Evolutionary conservation across 2,797 vertebrate species (phyloP).

Genomic region (Sebastes matsubarae): DNA sequence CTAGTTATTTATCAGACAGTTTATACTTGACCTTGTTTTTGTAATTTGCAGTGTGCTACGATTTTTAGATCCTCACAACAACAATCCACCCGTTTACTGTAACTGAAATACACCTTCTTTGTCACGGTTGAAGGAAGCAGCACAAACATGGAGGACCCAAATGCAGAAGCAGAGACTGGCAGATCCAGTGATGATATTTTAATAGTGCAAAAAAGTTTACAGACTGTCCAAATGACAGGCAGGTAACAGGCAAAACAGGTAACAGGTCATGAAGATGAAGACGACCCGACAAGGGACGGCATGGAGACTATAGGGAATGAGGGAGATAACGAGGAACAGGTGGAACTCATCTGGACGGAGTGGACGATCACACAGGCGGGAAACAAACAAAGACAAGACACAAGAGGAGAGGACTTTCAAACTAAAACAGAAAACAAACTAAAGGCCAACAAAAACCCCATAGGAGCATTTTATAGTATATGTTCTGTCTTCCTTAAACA

Average conservation of each 20-base stretch:
- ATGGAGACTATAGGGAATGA: neutral
- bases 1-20: neutral
- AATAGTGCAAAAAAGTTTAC: neutral
- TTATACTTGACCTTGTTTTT: neutral
- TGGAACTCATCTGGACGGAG: neutral
- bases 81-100: neutral
- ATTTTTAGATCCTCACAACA: neutral
- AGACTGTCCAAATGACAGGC: neutral
- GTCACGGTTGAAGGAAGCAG: neutral
- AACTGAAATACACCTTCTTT: neutral
- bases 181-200: neutral
- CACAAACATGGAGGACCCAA: neutral
- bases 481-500: neutral
- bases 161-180: neutral
- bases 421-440: neutral
- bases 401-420: no score
- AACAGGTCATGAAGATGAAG: neutral
- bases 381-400: neutral
- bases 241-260: neutral
- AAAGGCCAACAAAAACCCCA: no score
- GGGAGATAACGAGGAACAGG: neutral
- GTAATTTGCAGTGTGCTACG: neutral
- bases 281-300: neutral
- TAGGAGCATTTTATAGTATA: no score
- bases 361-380: neutral